A percentile compares a stretch with the other conserved stretches of the same genome.
phyloP scores from a whole-genome alignment of 2,797 vertebrate species.

The Heliangelus exortis region DNA sequence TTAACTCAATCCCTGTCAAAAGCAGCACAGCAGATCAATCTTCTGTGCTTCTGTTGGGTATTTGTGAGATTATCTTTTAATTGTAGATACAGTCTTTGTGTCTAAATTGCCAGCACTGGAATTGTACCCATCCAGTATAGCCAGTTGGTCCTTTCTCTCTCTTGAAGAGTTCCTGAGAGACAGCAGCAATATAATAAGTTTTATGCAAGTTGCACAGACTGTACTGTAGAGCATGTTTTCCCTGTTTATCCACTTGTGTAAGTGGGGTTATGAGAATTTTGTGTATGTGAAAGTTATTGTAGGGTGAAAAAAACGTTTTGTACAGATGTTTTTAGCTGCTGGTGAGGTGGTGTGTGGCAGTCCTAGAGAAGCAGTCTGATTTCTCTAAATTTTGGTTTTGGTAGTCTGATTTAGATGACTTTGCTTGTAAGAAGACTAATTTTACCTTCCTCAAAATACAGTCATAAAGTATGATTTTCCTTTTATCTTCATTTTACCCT shows the following conservation, averaged over 20 bases:
- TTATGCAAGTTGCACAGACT: neutral
- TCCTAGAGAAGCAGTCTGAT: neutral
- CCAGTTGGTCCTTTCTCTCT: neutral
- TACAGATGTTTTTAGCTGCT: neutral
- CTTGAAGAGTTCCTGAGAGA: neutral
- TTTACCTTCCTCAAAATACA: neutral
- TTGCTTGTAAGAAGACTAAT: neutral
- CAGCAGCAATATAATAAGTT: neutral
- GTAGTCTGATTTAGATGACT: neutral
- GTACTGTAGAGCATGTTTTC: neutral
- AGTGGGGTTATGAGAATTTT: neutral
- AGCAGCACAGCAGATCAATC: neutral
- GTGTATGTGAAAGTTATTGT: neutral
- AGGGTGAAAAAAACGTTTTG: neutral
- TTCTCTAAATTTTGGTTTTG: neutral
- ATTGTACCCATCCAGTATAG: neutral
- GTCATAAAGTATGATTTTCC: neutral
- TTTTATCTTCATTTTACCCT: neutral
- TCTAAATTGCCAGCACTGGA: neutral
- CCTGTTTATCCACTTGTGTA: neutral
- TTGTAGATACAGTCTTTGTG: neutral
- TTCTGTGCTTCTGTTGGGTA: neutral
- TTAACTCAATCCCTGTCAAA: too few relatives aligned
- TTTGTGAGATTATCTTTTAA: neutral
- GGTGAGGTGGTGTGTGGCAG: neutral